These are phyloP conservation scores for Ctenoplectra terminalis DNA, from an alignment of 1,140 invertebrate species.

Conservation along the genomic window DNA sequence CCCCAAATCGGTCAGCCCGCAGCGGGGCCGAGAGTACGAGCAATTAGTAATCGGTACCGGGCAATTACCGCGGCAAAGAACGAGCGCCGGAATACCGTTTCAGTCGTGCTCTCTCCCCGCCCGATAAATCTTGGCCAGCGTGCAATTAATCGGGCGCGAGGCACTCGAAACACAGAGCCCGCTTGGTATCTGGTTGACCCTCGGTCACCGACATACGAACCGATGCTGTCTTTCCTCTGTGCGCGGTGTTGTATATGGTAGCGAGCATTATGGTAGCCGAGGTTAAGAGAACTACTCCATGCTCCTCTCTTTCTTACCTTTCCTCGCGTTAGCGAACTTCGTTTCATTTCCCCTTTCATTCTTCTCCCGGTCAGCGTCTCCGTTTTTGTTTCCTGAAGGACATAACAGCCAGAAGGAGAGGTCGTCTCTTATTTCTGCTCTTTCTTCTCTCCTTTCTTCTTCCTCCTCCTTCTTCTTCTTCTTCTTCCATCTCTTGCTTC, in stretches of 20 bases:
- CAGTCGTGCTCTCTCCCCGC: slow-evolving; percentile 54
- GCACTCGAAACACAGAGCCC: slow-evolving; percentile 70
- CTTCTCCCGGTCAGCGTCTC: slow-evolving; percentile 32
- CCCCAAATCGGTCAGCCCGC: slow-evolving; percentile 47
- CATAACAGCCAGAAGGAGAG: slow-evolving; percentile 21
- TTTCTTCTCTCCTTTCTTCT: background rate
- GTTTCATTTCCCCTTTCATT: slow-evolving; percentile 45
- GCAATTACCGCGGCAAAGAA: slow-evolving; percentile 70
- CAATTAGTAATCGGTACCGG: slow-evolving; percentile 72
- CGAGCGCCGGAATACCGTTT: slow-evolving; percentile 64
- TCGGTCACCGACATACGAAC: slow-evolving; percentile 64
- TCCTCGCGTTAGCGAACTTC: background rate
- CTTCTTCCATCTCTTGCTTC: background rate
- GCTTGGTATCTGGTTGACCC: slow-evolving; percentile 74
- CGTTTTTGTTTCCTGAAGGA: slow-evolving; percentile 48
- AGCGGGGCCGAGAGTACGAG: slow-evolving; percentile 36
- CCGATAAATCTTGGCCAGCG: slow-evolving; percentile 72
- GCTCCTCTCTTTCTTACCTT: background rate
- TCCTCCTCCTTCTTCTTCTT: background rate
- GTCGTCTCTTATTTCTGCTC: slow-evolving; percentile 5
- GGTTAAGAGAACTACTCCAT: slow-evolving; percentile 33
- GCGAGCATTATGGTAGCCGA: slow-evolving; percentile 57
- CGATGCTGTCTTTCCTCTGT: slow-evolving; percentile 57
- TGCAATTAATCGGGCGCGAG: slow-evolving; percentile 77
- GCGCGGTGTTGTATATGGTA: slow-evolving; percentile 58